Base-by-base conservation (phyloP, 2,888 invertebrate genomes). In the Netelia inedita region DNA sequence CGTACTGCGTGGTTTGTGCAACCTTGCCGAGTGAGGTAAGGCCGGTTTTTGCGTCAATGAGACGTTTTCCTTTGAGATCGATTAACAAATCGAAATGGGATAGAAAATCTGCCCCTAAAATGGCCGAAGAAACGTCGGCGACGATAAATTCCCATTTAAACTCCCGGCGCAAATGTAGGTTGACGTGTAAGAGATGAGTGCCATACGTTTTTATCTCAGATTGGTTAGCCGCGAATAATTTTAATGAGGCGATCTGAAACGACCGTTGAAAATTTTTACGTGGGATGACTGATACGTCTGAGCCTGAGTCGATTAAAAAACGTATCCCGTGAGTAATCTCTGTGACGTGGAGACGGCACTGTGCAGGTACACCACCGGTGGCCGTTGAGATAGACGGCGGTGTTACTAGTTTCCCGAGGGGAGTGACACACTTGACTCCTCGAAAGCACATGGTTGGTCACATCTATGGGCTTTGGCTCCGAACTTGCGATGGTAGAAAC, bases 271-370 rank as follows among this genome's bases (percentile, higher is more conserved):
- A 11, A 0, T 21, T 43, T 14, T 53, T 43, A 0, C 73, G 82
- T 2, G 86, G 88, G 57, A 79, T 80, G 14, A 85, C 84, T 0
- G 82, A 85, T 0, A 88, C 11, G 23, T 85, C 84, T 0, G 87
- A 81, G 0, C 86, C 85, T 0, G 86, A 80, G 41, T 87, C 87
- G 6, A 86, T 59, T 0, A 88, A 63, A 35, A 82, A 87, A 9
- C 16, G 19, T 6, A 35, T 11, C 6, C 72, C 69, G 1, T 72
- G 63, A 0, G 1, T 3, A 0, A 59, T 53, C 23, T 79, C 71
- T 1, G 5, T 41, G 0, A 72, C 11, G 23, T 72, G 71, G 0
- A 72, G 50, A 6, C 71, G 71, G 61, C 10, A 50, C 46, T 79
- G 19, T 19, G 11, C 19, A 9, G 57, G 53, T n/a, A 65, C 19